Evolutionary conservation across 2,888 invertebrate genomes (phyloP), one percentile per base, ranked within the genome.

Genomic region (Archaeoteleia sp.): DNA sequence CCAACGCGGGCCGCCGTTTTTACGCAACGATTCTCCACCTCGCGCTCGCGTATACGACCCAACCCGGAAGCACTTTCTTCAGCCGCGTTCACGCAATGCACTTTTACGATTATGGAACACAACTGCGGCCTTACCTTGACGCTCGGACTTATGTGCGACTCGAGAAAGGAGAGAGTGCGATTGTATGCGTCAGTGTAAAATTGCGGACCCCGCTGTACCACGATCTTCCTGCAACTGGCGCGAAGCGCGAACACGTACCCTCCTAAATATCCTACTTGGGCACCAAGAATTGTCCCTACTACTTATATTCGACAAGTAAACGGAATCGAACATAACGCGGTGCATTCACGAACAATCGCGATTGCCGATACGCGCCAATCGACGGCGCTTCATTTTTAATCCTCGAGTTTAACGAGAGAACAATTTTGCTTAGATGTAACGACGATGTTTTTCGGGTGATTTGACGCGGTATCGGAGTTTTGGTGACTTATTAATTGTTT

Each of bases 51-150:
- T 20, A 20, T 20, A 20, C 5, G 57, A n/a, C n/a, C n/a, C 29
- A 67, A 78, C 77, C 73, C 78, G 81, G 79, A 79, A 80, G 72
- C 76, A 81, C 81, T 80, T 81, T 81, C 81, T 77, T 81, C 73
- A 54, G 39, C 45, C 13, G 60, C 55, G 58, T 70, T 72, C 72
- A 66, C 61, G 74, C 73, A 74, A 67, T 69, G 54, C 51, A 63
- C 60, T 62, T 54, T 43, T 34, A 51, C 51, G 39, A 23, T 43
- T 45, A 49, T 53, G 29, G 17, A 12, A 29, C 49, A 45, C 53
- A 27, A 20, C 27, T 42, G 10, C 49, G 8, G 14, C 20, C 51
- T 51, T 49, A 51, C 57, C 62, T 49, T 29, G 37, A 42, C 34
- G 40, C 34, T 12, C 39, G 46, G n/a, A 46, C 23, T 30, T 29